Evolutionary conservation across 2,888 invertebrate genomes (phyloP).

Genomic region (Dione vanillae): DNA sequence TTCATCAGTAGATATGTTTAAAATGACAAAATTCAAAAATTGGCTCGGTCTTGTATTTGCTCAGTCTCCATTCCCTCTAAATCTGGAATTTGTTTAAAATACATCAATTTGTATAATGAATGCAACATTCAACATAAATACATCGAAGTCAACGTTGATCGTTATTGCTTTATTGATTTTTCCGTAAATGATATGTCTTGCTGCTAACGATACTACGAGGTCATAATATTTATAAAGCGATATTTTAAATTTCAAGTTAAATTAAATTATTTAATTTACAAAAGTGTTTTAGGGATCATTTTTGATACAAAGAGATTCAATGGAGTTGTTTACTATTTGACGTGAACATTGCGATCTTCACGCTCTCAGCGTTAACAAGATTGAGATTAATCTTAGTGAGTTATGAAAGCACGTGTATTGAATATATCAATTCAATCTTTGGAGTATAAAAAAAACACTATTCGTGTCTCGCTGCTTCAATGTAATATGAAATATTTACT

Average conservation of each 20-base stretch:
- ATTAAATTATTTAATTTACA: background rate
- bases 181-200: background rate
- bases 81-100: too few relatives aligned
- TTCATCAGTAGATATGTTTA: too few relatives aligned
- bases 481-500: conserved; percentile 7
- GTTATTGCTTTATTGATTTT: too few relatives aligned
- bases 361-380: background rate
- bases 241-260: background rate
- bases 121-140: too few relatives aligned
- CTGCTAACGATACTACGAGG: background rate
- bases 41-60: too few relatives aligned
- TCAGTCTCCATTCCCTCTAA: too few relatives aligned
- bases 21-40: too few relatives aligned
- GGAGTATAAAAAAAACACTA: background rate
- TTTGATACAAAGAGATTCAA: background rate
- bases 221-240: background rate
- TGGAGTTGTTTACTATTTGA: background rate
- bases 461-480: background rate
- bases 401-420: background rate
- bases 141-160: too few relatives aligned
- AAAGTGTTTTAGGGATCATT: too few relatives aligned
- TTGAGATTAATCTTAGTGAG: conserved; percentile 14
- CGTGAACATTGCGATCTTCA: background rate
- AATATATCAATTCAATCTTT: conserved; percentile 10
- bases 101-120: too few relatives aligned